Base-by-base conservation (phyloP, 1,140 invertebrate genomes). In the Lucilia cuprina region DNA sequence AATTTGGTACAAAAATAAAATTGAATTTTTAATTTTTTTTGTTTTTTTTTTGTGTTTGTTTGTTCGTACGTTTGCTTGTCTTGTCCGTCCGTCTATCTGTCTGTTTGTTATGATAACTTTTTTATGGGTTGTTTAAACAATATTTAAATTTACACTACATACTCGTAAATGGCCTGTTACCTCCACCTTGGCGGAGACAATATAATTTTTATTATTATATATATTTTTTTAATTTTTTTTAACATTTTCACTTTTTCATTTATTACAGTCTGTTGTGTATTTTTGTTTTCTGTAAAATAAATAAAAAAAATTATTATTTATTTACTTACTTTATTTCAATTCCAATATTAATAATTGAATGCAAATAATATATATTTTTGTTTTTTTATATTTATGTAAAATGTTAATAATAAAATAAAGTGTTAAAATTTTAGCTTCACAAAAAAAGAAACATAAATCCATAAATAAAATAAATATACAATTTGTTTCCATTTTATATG, bases 321-420 rank as follows among this genome's bases (percentile, higher is more conserved):
- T 17, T 60, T 41, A 41, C 14, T 60, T 60, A 60, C n/a, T 60
- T 60, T 60, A 60, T 60, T 60, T 70, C 7, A 5, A 10, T 70
- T 70, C 7, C 21, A 70, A 70, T 70, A 70, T 21, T 70, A 70
- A 70, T 70, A 70, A 70, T 70, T 70, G 65, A 70, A 70, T 70
- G n/a, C 19, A 70, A 70, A 70, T 70, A 25, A 41, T 41, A 41
- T 8, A 41, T 41, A 30, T 30, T 30, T 30, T 30, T 30, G 25
- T 41, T 41, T 10, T 41, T 41, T 41, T 41, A 5, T 10, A 41
- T 7, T 41, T 30, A 30, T 30, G 25, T 30, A 30, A 30, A 30
- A 30, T 41, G 55, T 14, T 60, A n/a, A n/a, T 60, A 60, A 60
- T 60, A 60, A 60, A 60, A 60, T 60, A 60, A 60, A 60, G 55